A percentile compares a stretch with the other conserved stretches of the same genome.
phyloP scores from a whole-genome alignment of 2,888 invertebrate species.

The Agonum fuliginosum region DNA sequence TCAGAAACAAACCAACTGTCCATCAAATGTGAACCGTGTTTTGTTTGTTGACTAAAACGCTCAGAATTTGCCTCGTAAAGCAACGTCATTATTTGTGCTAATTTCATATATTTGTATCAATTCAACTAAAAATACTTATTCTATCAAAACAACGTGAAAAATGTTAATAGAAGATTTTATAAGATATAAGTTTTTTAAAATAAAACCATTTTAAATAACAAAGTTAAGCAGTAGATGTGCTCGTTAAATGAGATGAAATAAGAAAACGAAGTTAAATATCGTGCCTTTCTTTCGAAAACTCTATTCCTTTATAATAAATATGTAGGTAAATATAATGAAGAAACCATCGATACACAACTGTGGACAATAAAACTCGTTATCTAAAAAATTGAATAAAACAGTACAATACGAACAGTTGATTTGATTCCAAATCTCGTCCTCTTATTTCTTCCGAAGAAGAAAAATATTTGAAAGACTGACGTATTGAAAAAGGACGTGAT shows the following conservation, averaged over 20 bases:
- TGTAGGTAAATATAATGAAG: slow-evolving; percentile 11
- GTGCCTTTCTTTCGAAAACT: not conserved
- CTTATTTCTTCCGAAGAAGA: slow-evolving; percentile 24
- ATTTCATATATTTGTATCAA: not conserved
- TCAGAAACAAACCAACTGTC: not conserved
- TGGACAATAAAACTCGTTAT: slow-evolving; percentile 10
- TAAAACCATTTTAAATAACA: too few relatives aligned
- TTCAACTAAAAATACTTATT: too few relatives aligned
- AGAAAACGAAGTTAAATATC: slow-evolving; percentile 1
- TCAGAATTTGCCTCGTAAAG: too few relatives aligned
- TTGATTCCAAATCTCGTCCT: slow-evolving; percentile 27
- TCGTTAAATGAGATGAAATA: too few relatives aligned
- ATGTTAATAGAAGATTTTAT: too few relatives aligned
- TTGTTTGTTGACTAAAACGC: slow-evolving; percentile 3
- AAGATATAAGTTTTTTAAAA: too few relatives aligned
- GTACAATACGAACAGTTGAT: slow-evolving; percentile 36
- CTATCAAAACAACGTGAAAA: too few relatives aligned
- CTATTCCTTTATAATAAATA: slow-evolving; percentile 5
- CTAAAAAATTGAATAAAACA: slow-evolving; percentile 23
- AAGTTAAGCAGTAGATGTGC: too few relatives aligned
- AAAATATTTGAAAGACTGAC: slow-evolving; percentile 18
- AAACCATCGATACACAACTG: not conserved
- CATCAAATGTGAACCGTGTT: not conserved
- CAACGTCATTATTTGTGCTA: too few relatives aligned
- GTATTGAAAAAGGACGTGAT: slow-evolving; percentile 32